phyloP scores from a whole-genome alignment of 2,888 invertebrate species.

The Ferrisia virgata region DNA sequence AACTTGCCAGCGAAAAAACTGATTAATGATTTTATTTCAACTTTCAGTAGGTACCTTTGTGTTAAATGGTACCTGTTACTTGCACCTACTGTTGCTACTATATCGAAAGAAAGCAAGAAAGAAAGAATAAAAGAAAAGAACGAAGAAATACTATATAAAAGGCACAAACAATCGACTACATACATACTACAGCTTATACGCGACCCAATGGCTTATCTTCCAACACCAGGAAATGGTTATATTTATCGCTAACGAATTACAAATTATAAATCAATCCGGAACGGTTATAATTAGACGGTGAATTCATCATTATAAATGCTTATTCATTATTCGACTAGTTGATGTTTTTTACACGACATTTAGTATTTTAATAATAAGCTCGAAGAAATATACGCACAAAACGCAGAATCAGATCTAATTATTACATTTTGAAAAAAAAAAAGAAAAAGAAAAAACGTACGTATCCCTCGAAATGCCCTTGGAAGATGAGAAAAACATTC shows the following conservation, averaged over 20 bases:
- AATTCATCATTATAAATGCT: not conserved
- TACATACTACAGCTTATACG: no score
- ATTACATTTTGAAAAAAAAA: not conserved
- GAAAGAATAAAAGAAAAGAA: not conserved
- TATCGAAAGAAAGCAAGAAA: not conserved
- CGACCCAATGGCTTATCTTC: not conserved
- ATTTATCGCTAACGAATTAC: constrained; percentile 5
- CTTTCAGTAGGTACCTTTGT: not conserved
- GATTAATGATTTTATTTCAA: not conserved
- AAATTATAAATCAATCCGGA: not conserved
- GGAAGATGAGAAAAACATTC: not conserved
- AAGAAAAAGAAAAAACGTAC: no score
- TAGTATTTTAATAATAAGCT: no score
- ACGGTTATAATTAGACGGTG: constrained; percentile 6
- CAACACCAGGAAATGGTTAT: not conserved
- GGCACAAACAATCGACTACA: not conserved
- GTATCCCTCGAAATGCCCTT: not conserved
- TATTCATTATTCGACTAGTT: not conserved
- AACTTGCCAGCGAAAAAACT: not conserved
- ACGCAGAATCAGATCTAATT: not conserved
- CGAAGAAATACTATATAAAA: not conserved
- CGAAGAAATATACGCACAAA: no score
- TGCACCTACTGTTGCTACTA: not conserved
- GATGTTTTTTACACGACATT: not conserved
- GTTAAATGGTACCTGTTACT: constrained; percentile 5